Base-by-base conservation (phyloP, 1,140 invertebrate species). In the Bicyclus anynana region DNA sequence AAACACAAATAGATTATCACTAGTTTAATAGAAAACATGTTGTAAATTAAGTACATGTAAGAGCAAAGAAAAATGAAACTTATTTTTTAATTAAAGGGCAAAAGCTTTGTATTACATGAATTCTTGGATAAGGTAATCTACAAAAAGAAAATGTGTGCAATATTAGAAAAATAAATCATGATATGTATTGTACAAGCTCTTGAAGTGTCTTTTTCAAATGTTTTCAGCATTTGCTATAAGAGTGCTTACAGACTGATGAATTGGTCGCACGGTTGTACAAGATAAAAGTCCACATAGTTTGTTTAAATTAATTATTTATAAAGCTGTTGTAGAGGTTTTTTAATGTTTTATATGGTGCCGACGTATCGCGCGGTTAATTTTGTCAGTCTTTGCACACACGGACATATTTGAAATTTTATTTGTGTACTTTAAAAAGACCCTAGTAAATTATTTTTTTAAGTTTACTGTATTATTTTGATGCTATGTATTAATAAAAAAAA, bases 381-480 rank as follows among this genome's bases (percentile, higher is more conserved):
- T 5, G 40, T 12, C 17, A 44, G 40, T 40, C 14, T 40, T 13
- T 17, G 6, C 16, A 16, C 40, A 10, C 40, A 6, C 17, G 10
- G 5, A 44, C 17, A 44, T n/a, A n/a, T 20, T 44, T 20, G 17
- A 44, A 20, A 44, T 44, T n/a, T 44, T 44, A 20, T 44, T 44
- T 10, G 40, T 20, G 40, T 44, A 44, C 40, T 44, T 44, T 44
- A 44, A 44, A 44, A 44, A 44, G 40, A 44, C 40, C 40, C 16
- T 44, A 44, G 40, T 44, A 44, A 44, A 44, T 44, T 44, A 44
- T 44, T 44, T 44, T 44, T 44, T 44, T 44, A 44, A 44, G 40
- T 44, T 44, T 20, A 44, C 40, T 44, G 40, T 44, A 44, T 44
- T 44, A 44, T 20, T 44, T 44, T 44, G 16, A 44, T 44, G 40